Percentiles rank a stretch among this genome's conserved stretches.
Evolutionary conservation across 1,140 invertebrate species (phyloP).

Genomic region (Drosophila navojoa): DNA sequence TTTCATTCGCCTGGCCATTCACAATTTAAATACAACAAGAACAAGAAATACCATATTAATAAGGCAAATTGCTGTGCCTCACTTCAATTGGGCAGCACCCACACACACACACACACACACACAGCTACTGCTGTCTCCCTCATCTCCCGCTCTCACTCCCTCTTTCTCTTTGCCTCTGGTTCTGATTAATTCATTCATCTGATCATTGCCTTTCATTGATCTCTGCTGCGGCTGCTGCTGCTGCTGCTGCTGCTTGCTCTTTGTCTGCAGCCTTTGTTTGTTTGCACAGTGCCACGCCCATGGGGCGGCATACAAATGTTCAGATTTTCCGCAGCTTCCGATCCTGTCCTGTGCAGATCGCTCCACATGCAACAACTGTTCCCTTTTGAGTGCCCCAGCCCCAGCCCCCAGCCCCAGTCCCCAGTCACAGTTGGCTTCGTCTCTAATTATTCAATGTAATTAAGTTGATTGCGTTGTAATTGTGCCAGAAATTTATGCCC

Average conservation of each 20-base stretch:
- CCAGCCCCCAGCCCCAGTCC: too few relatives aligned
- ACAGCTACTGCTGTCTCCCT: neutral
- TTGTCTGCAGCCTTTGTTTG: slow-evolving; percentile 2
- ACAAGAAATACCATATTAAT: slow-evolving; percentile 7
- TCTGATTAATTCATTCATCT: slow-evolving; percentile 9
- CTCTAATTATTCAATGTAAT: slow-evolving; percentile 78
- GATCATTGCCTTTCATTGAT: slow-evolving; percentile 45
- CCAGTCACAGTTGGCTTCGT: slow-evolving; percentile 5
- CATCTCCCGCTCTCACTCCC: neutral
- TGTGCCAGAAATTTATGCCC: slow-evolving; percentile 66
- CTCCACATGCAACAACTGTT: neutral
- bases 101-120: slow-evolving; percentile 9
- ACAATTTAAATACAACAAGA: slow-evolving; percentile 45
- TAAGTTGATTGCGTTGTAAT: slow-evolving; percentile 72
- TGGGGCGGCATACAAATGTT: neutral
- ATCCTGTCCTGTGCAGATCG: slow-evolving; percentile 4
- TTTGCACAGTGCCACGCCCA: slow-evolving; percentile 3
- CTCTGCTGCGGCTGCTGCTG: slow-evolving; percentile 5
- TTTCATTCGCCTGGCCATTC: slow-evolving; percentile 64
- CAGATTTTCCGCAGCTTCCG: neutral
- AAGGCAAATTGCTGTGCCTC: slow-evolving; percentile 29
- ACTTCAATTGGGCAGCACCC: slow-evolving; percentile 40
- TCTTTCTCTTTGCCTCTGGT: neutral
- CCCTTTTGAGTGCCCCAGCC: neutral
- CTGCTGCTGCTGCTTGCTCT: neutral